A percentile compares a stretch with the other conserved stretches of the same genome.
These are phyloP conservation scores for Pseudopleuronectes americanus DNA, from an alignment of 2,797 vertebrate genomes.

Conservation along the genomic window DNA sequence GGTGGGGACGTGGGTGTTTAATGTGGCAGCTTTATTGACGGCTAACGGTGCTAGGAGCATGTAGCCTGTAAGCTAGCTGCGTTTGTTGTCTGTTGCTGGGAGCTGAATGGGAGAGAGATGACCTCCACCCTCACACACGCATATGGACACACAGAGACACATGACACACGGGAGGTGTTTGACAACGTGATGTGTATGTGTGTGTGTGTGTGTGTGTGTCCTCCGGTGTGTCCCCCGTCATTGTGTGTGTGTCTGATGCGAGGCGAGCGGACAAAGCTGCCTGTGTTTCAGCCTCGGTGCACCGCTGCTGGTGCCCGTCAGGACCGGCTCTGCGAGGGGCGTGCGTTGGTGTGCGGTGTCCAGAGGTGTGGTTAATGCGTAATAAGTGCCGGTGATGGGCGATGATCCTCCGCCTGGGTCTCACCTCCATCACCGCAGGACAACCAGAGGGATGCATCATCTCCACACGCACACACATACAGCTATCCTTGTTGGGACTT, in stretches of 20 bases:
- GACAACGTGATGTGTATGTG: slow-evolving; percentile 19
- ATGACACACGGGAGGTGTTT: slow-evolving; percentile 9
- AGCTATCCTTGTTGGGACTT: too few species aligned
- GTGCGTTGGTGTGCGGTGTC: slow-evolving; percentile 61
- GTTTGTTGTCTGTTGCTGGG: slow-evolving; percentile 13
- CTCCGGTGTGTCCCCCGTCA: neutral
- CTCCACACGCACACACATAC: neutral
- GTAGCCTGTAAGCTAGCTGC: slow-evolving; percentile 65
- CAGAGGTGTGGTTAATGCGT: slow-evolving; percentile 53
- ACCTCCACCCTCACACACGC: slow-evolving; percentile 32
- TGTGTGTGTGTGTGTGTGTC: neutral
- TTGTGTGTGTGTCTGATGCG: slow-evolving; percentile 4
- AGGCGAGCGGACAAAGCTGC: slow-evolving; percentile 38
- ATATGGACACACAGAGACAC: slow-evolving; percentile 17
- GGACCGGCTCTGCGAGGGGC: slow-evolving; percentile 32
- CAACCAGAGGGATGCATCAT: slow-evolving; percentile 6
- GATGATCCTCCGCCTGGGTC: slow-evolving; percentile 3
- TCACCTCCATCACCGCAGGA: slow-evolving; percentile 16
- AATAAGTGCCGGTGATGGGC: slow-evolving; percentile 32
- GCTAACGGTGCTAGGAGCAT: slow-evolving; percentile 34
- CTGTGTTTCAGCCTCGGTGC: slow-evolving; percentile 42
- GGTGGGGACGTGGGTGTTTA: neutral
- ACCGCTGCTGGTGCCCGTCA: slow-evolving; percentile 7
- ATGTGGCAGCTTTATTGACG: neutral
- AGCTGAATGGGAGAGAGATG: slow-evolving; percentile 9